Base-by-base conservation (phyloP, 2,888 invertebrate genomes). In the Drosophila kambysellisi region DNA sequence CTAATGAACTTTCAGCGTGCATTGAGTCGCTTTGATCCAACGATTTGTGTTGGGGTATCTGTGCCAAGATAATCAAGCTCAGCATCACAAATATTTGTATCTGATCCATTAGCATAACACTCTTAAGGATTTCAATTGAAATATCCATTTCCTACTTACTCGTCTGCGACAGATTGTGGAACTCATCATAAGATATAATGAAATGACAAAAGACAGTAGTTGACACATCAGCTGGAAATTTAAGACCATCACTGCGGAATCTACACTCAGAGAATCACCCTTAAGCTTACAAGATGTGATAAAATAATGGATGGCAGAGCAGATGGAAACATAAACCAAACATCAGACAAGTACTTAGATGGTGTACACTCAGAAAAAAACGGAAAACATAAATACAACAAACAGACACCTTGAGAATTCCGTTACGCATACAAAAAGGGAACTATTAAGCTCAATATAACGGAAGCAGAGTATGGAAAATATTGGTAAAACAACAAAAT, bases 1-100 rank as follows among this genome's bases (percentile, higher is more conserved):
- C 90, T 85, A 85, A 85, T 85, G 85, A 85, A 85, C 85, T 85
- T 85, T 90, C 90, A 88, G 83, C 85, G 50, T 25, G 41, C 70
- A 70, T 59, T 48, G 57, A 53, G 70, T 63, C 66, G 66, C 88
- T 89, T 84, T 79, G 82, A 75, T 82, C 81, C 78, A 50, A 51
- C 64, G 77, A 70, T 60, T 71, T 76, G 52, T 41, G 25, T 39
- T 30, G 51, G 63, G 51, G 43, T 51, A 54, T 67, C 60, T 66
- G 52, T 60, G 62, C 25, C n/a, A 9, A 50, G 29, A 66, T 63
- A 76, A 70, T 70, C 43, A 59, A 46, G 52, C 46, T 41, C 43
- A 59, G 62, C 39, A 15, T 8, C 58, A 20, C 56, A 46, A 66
- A 39, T 60, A 29, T 39, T 29, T n/a, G 39, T 25, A 57, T 67